Base-by-base conservation (phyloP, 2,888 invertebrate species). In the Sepioteuthis lessoniana region DNA sequence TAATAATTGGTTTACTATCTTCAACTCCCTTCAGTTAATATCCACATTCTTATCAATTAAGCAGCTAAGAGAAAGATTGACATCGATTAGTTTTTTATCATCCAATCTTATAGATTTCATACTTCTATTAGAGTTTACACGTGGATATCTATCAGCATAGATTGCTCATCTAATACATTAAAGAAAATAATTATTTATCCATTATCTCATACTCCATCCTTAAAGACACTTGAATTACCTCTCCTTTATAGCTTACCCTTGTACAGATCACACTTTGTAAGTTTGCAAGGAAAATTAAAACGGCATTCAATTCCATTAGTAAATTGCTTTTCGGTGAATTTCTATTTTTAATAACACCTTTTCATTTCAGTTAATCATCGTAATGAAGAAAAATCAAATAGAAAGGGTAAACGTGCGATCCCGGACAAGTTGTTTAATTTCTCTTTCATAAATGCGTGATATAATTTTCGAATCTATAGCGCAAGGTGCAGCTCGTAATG, bases 221-320 rank as follows among this genome's bases (percentile, higher is more conserved):
- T 16, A 76, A 76, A n/a, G 8, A n/a, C 35, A 35, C 76, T 35
- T 76, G 13, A 35, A 76, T 76, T 76, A 35, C n/a, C n/a, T 35
- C 76, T n/a, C n/a, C 76, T n/a, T 76, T n/a, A n/a, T 16, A n/a
- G 19, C 76, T 76, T n/a, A 76, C n/a, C 16, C n/a, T 76, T n/a
- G n/a, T 16, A 8, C 16, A n/a, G n/a, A 76, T 76, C n/a, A 35
- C 76, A 13, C 76, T 16, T 35, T 35, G n/a, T 76, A n/a, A 76
- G n/a, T 3, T 35, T 16, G 76, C 76, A 35, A 35, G 76, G 76
- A 76, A 76, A 76, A 76, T 76, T 76, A 76, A 76, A 76, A 76
- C 76, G 76, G n/a, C 76, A 76, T 35, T 76, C 76, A 35, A 76
- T 76, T 76, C 76, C 76, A 76, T 76, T 76, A 76, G n/a, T 76